Conservation (phyloP, 2,888 invertebrate genomes). For the Lamproptera curius region DNA sequence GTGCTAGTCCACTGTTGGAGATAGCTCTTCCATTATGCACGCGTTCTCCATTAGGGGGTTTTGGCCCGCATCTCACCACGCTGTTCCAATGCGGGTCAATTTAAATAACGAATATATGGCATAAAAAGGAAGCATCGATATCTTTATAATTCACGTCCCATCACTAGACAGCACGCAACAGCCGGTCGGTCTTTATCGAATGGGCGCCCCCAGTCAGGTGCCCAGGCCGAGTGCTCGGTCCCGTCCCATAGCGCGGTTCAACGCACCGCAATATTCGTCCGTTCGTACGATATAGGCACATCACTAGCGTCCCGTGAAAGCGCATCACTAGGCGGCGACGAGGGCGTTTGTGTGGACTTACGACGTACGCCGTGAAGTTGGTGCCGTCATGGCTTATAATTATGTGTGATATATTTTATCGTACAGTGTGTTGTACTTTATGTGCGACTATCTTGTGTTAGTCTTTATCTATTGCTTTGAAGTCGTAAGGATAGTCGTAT, state of each 20-base stretch:
- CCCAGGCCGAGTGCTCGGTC: not conserved
- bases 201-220: slow-evolving; percentile 5
- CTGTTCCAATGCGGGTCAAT: too few species aligned
- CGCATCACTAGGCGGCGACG: not conserved
- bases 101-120: too few species aligned
- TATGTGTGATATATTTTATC: not conserved
- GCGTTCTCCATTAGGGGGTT: too few species aligned
- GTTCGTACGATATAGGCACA: too few species aligned
- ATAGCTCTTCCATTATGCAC: too few species aligned
- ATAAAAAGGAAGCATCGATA: too few species aligned
- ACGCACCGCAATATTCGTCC: slow-evolving; percentile 8
- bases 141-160: too few species aligned
- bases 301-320: not conserved
- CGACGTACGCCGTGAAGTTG: not conserved
- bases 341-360: not conserved
- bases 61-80: too few species aligned
- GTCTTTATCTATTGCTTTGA: not conserved
- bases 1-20: too few species aligned
- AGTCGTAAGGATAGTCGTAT: too few species aligned
- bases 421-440: not conserved
- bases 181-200: slow-evolving; percentile 23
- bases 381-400: not conserved
- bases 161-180: slow-evolving; percentile 32
- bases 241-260: slow-evolving; percentile 5
- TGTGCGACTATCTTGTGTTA: not conserved